Conservation (phyloP, 2,797 vertebrate species). For the Melanotaenia parkinsoni region DNA sequence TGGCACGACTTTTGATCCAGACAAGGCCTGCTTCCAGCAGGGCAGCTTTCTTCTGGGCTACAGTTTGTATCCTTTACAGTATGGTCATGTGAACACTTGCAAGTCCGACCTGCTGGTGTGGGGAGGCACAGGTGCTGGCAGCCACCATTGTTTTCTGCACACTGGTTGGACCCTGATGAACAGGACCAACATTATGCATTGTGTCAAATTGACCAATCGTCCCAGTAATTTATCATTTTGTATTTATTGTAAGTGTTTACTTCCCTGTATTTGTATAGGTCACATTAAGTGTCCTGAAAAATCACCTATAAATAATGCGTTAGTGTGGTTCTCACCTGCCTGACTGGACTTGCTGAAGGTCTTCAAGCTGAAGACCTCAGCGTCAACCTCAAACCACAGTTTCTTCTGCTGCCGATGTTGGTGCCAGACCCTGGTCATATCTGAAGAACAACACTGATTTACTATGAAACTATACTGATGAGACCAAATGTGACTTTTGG, state of each 20-base stretch:
- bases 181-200: too few relatives aligned
- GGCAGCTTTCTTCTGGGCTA: slow-evolving; percentile 66
- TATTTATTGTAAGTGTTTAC: too few relatives aligned
- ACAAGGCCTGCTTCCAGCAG: slow-evolving; percentile 69
- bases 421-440: slow-evolving; percentile 87
- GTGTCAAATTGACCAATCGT: background rate
- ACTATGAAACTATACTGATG: background rate
- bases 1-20: slow-evolving; percentile 83
- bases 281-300: too few relatives aligned
- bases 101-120: slow-evolving; percentile 83
- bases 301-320: too few relatives aligned
- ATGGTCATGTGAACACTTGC: slow-evolving; percentile 83
- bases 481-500: background rate
- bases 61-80: slow-evolving; percentile 74
- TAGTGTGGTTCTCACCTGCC: slow-evolving; percentile 78
- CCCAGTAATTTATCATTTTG: background rate
- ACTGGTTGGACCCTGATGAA: slow-evolving; percentile 83
- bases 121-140: slow-evolving; percentile 91
- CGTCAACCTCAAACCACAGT: slow-evolving; percentile 87
- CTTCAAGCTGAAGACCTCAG: slow-evolving; percentile 84
- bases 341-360: slow-evolving; percentile 86
- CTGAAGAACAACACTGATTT: slow-evolving; percentile 57
- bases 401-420: slow-evolving; percentile 77
- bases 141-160: slow-evolving; percentile 83
- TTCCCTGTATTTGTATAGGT: too few relatives aligned